A percentile compares a stretch with the other conserved stretches of the same genome.
These are phyloP conservation scores for Orthosia gothica DNA, from an alignment of 2,888 invertebrate species.

Conservation along the genomic window DNA sequence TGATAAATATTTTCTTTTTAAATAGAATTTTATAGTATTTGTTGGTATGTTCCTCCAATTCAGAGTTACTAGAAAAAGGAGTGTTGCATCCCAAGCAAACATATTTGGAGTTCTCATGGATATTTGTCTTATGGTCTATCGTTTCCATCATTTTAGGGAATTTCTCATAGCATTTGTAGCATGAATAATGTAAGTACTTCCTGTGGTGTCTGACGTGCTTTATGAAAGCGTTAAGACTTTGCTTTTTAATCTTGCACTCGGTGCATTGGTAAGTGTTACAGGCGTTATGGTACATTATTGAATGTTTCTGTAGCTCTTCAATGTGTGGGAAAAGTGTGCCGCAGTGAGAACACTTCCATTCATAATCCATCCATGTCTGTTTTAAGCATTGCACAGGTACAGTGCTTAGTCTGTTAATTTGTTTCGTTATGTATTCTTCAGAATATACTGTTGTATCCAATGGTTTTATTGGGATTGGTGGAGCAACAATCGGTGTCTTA, in stretches of 20 bases:
- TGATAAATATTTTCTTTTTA: conserved; percentile 72
- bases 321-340: conserved; percentile 77
- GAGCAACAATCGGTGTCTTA: background rate
- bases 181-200: conserved; percentile 89
- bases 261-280: conserved; percentile 92
- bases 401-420: conserved; percentile 60
- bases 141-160: conserved; percentile 71
- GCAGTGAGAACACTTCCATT: conserved; percentile 82
- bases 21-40: conserved; percentile 71
- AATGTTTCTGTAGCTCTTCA: conserved; percentile 90
- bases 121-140: conserved; percentile 66
- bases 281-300: conserved; percentile 91
- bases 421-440: conserved; percentile 11
- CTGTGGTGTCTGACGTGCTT: conserved; percentile 92
- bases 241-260: conserved; percentile 88
- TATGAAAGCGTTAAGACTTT: conserved; percentile 77
- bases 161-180: conserved; percentile 77
- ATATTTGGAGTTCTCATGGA: conserved; percentile 69
- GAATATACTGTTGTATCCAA: conserved; percentile 4
- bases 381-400: conserved; percentile 75
- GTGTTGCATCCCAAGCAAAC: conserved; percentile 80
- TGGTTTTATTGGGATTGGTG: background rate
- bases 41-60: conserved; percentile 74
- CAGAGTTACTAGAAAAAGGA: conserved; percentile 70
- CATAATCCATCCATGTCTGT: conserved; percentile 80